phyloP scores from a whole-genome alignment of 2,888 invertebrate genomes.

The Synanthedon tipuliformis region DNA sequence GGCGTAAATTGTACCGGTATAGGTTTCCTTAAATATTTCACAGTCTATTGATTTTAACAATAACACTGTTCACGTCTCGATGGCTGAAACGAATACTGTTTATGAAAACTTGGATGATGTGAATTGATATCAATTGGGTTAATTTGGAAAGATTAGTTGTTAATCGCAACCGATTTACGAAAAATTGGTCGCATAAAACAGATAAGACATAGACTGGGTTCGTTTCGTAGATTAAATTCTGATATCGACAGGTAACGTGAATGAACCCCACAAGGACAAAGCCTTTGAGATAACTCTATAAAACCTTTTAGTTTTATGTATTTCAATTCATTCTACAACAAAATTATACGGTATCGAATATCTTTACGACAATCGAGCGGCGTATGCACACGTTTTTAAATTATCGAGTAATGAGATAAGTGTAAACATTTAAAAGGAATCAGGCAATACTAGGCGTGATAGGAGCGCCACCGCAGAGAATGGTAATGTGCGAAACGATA shows the following conservation, averaged over 20 bases:
- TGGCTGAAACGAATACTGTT: no score
- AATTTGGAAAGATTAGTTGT: background rate
- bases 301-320: constrained; percentile 63
- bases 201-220: constrained; percentile 40
- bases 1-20: constrained; percentile 6
- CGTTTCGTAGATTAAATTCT: constrained; percentile 52
- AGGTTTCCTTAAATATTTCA: constrained; percentile 3
- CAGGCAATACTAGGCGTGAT: constrained; percentile 23
- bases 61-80: constrained; percentile 17
- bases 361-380: constrained; percentile 49
- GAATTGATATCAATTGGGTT: background rate
- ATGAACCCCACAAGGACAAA: constrained; percentile 62
- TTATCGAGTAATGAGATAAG: constrained; percentile 24
- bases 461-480: constrained; percentile 21
- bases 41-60: constrained; percentile 7
- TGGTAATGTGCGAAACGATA: constrained; percentile 21
- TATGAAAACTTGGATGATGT: no score
- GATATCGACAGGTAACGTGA: constrained; percentile 51
- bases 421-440: constrained; percentile 30
- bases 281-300: constrained; percentile 57
- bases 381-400: constrained; percentile 28
- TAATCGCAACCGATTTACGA: background rate
- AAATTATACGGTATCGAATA: constrained; percentile 54
- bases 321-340: constrained; percentile 53
- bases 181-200: constrained; percentile 1